Evolutionary conservation across 2,888 invertebrate species (phyloP), one percentile per base, ranked within the genome.

Genomic region (Aspidiotus rigidus): DNA sequence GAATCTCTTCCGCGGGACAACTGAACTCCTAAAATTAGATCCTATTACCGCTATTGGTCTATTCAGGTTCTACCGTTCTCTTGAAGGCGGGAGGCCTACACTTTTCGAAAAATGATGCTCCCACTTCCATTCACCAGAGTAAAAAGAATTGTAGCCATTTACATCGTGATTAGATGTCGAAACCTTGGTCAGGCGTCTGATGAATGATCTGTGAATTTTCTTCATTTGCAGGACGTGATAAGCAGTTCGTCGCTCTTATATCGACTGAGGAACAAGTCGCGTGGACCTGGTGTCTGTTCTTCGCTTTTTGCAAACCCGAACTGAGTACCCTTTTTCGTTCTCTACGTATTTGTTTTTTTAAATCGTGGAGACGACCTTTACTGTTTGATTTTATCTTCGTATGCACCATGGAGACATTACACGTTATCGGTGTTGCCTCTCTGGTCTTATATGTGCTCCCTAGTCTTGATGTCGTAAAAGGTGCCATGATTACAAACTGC

Each of bases 401-500:
- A 66, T 85, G 90, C 73, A 75, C 91, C 61, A 87, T 93, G 77
- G 97, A 98, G 80, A 89, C 92, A 5, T 82, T 92, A 63, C 93
- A 95, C 77, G 88, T 92, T 0, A 81, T 92, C 70, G 98, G 98
- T 42, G 80, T 94, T 73, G 91, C 89, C 0, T 78, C 96, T 55
- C 82, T 98, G 73, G 87, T 93, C 75, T 93, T 94, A 78, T 85
- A 87, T 72, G 86, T 97, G 61, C 82, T 98, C 63, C 97, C 98
- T 0, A 89, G 93, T 76, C 79, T 97, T 74, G 95, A 98, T 79
- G 92, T 93, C 7, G 88, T 96, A 69, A 92, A 93, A 78, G 96
- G 94, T 56, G 92, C 94, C 53, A 95, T 96, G 93, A 81, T 98
- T 73, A 95, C 95, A 40, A 96, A 95, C 78, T 95, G 95, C 75